phyloP scores from a whole-genome alignment of 2,797 vertebrate genomes.

The Syndactyla subalaris region DNA sequence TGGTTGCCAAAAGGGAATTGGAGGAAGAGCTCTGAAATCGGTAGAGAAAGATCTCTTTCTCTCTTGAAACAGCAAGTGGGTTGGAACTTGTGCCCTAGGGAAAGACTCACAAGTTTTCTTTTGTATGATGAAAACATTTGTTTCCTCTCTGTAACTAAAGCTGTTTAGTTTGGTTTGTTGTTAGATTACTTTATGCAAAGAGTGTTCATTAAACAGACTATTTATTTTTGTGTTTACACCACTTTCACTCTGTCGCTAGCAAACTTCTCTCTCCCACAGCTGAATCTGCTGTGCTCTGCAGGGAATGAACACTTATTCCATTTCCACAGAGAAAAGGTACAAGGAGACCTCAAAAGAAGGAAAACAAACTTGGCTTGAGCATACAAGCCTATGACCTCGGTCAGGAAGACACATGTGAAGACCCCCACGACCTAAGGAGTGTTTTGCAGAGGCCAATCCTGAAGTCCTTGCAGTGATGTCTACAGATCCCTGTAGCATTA shows the following conservation, averaged over 20 bases:
- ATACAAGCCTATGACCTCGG: background rate
- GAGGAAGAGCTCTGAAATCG: background rate
- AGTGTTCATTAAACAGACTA: background rate
- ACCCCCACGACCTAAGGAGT: background rate
- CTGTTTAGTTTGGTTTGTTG: constrained; percentile 2
- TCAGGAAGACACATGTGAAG: background rate
- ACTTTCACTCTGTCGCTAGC: background rate
- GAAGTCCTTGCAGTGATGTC: background rate
- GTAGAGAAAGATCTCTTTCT: constrained; percentile 7
- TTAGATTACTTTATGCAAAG: background rate
- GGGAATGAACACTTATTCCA: background rate
- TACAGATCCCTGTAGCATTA: background rate
- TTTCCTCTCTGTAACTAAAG: constrained; percentile 11
- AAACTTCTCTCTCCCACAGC: background rate
- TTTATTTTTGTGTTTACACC: background rate
- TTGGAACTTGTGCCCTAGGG: background rate
- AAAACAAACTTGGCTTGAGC: background rate
- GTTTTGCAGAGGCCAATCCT: background rate
- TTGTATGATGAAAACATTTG: constrained; percentile 15
- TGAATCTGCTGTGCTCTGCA: background rate
- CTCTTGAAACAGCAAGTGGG: background rate
- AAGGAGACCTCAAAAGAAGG: background rate
- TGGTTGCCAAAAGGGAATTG: background rate
- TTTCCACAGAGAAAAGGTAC: background rate
- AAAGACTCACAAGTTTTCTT: background rate